Evolutionary conservation across 1,140 invertebrate genomes (phyloP), one percentile per base, ranked within the genome.

Genomic region (Bradysia coprophila): DNA sequence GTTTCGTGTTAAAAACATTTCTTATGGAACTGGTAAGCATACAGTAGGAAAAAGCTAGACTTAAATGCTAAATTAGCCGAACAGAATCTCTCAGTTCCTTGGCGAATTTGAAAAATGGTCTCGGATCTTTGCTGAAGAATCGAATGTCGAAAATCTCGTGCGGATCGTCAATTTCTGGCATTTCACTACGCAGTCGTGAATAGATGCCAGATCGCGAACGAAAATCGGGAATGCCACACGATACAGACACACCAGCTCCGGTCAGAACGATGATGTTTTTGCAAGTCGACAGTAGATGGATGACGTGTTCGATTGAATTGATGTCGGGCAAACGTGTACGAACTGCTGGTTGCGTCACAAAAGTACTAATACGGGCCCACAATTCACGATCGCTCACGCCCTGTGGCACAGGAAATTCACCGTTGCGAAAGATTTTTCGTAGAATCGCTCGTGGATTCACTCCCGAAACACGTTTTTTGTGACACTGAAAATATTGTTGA

Each of bases 161-260:
- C 21, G 89, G 89, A 63, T 90, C 81, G 9, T 82, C 81, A 24
- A 93, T 63, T 58, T 91, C 75, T 4, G 88, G 88, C 64, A 86
- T 91, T 59, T 90, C 86, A 23, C 80, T 73, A 9, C 85, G 81
- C 28, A 92, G 59, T 39, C 86, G 68, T 15, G 88, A 81, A 68
- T 96, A 97, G 47, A 91, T 81, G 33, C 92, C 92, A 65, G 93
- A 84, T 37, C 79, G 73, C 24, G 89, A 93, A 50, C 92, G 68
- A 56, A 96, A 97, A 55, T 95, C 92, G n/a, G 91, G 91, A 55
- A 97, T 95, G 37, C 91, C 91, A 63, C 91, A 96, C 31, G 90
- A 92, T 0, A 95, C 92, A 28, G 88, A 94, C 1, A 95, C 88
- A 13, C 93, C 93, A 41, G 93, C 93, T 19, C 94, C 94, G 21